Conservation (phyloP, 2,888 invertebrate genomes). For the Meiosimyza platycephala region DNA sequence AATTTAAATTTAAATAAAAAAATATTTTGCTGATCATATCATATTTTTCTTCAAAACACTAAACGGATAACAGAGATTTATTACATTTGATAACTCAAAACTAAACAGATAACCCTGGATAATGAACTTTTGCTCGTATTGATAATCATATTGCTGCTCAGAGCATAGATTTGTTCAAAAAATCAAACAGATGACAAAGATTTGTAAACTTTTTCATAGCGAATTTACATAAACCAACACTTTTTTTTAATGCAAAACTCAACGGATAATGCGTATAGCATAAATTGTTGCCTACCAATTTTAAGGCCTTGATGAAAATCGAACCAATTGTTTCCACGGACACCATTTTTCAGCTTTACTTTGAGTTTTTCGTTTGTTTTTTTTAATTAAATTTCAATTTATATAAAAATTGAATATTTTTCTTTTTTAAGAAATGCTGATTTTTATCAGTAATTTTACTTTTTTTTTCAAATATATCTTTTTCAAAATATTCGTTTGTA, state of each 20-base stretch:
- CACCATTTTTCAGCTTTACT: constrained; percentile 73
- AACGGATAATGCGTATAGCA: not conserved
- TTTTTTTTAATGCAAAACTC: constrained; percentile 8
- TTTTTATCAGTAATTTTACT: not conserved
- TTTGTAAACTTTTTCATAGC: no score
- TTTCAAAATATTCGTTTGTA: constrained; percentile 10
- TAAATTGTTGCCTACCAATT: constrained; percentile 73
- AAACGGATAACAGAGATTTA: no score
- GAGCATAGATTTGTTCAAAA: not conserved
- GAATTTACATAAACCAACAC: not conserved
- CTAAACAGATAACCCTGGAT: no score
- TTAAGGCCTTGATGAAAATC: constrained; percentile 83
- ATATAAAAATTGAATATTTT: not conserved
- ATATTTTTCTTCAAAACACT: no score
- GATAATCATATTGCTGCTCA: no score
- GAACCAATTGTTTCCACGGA: constrained; percentile 84
- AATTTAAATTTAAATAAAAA: no score
- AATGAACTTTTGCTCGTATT: not conserved
- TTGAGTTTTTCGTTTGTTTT: not conserved
- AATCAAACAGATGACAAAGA: not conserved
- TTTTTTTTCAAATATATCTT: constrained; percentile 24
- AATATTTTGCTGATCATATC: no score
- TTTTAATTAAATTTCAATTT: constrained; percentile 14
- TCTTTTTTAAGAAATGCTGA: not conserved
- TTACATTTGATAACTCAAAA: no score